These are phyloP conservation scores for Pedicia rivosa DNA, from an alignment of 2,888 invertebrate species.

Conservation along the genomic window DNA sequence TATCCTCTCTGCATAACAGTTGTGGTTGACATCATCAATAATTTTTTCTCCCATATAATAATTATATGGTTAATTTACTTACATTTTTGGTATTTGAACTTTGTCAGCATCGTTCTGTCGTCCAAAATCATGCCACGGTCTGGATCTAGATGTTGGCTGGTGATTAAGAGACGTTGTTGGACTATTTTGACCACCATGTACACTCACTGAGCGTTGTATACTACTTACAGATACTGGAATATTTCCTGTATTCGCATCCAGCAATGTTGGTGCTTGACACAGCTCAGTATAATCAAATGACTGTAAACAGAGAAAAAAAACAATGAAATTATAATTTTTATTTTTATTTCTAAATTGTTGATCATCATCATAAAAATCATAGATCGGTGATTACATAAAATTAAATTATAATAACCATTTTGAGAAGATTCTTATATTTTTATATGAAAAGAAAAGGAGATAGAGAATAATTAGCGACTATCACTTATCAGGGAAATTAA, in stretches of 20 bases:
- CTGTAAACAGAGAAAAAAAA: conserved; percentile 33
- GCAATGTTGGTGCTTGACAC: conserved; percentile 48
- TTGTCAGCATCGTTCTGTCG: conserved; percentile 88
- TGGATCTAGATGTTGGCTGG: conserved; percentile 52
- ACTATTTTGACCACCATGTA: conserved; percentile 32
- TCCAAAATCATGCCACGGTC: conserved; percentile 90
- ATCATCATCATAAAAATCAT: too few relatives aligned
- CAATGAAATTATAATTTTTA: not conserved
- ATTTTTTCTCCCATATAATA: too few relatives aligned
- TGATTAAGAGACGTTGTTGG: conserved; percentile 33
- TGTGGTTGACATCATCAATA: too few relatives aligned
- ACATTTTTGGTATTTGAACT: conserved; percentile 97
- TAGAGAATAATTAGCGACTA: too few relatives aligned
- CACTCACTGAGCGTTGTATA: conserved; percentile 34
- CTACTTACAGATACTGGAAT: conserved; percentile 35
- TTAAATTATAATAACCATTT: too few relatives aligned
- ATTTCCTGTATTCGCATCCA: conserved; percentile 33
- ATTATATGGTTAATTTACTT: conserved; percentile 36
- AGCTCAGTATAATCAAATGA: conserved; percentile 88
- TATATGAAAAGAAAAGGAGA: too few relatives aligned
- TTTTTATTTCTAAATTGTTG: conserved; percentile 4
- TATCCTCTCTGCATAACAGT: too few relatives aligned
- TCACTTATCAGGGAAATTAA: too few relatives aligned
- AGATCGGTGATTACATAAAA: too few relatives aligned
- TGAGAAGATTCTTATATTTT: too few relatives aligned